phyloP scores from a whole-genome alignment of 2,888 invertebrate genomes.

The Cataglyphis livida region DNA sequence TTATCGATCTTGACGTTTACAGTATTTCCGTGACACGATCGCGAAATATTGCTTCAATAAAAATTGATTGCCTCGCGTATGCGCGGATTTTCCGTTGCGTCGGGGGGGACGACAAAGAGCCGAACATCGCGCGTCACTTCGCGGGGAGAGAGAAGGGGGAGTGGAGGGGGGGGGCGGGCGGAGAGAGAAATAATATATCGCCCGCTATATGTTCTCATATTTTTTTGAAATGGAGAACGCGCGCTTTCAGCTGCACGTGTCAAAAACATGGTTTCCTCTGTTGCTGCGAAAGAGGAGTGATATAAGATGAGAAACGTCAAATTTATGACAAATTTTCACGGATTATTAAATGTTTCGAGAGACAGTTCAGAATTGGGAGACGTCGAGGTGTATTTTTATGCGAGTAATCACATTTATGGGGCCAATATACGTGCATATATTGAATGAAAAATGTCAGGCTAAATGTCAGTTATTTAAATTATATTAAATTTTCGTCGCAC shows the following conservation, averaged over 20 bases:
- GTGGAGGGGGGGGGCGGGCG: no score
- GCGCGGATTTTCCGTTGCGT: slow-evolving; percentile 1
- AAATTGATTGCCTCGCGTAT: slow-evolving; percentile 24
- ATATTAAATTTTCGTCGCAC: background rate
- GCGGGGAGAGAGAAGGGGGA: no score
- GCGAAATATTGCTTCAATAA: slow-evolving; percentile 33
- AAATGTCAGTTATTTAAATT: background rate
- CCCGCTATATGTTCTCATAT: slow-evolving; percentile 39
- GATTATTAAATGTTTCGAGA: slow-evolving; percentile 43
- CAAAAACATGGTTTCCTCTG: slow-evolving; percentile 38
- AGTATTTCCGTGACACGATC: background rate
- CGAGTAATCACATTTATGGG: background rate
- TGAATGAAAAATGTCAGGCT: background rate
- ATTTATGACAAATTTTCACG: slow-evolving; percentile 52
- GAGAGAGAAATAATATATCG: slow-evolving; percentile 29
- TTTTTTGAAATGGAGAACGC: slow-evolving; percentile 57
- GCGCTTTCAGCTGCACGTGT: slow-evolving; percentile 24
- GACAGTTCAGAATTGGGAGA: background rate
- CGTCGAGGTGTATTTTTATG: background rate
- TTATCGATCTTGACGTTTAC: slow-evolving; percentile 39
- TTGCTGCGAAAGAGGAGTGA: slow-evolving; percentile 58
- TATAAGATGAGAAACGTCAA: slow-evolving; percentile 35
- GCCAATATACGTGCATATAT: background rate
- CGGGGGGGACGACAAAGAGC: background rate
- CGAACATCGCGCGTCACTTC: background rate